Conservation (phyloP, 2,888 invertebrate species). For the Boloria euphrosyne region DNA sequence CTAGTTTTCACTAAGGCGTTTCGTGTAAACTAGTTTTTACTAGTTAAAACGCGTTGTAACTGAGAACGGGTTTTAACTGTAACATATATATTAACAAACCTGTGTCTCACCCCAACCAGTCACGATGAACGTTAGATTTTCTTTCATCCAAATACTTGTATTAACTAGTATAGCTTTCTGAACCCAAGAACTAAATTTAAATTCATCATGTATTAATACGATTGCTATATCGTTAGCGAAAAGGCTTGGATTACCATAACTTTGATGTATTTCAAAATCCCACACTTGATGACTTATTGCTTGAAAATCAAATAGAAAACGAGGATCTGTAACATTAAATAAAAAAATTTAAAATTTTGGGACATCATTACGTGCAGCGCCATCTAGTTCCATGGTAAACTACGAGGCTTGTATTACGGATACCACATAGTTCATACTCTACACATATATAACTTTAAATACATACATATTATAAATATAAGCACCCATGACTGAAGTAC, state of each 20-base stretch:
- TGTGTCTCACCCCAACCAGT: slow-evolving; percentile 53
- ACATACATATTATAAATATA: too few species aligned
- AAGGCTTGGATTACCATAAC: slow-evolving; percentile 43
- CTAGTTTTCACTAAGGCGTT: too few species aligned
- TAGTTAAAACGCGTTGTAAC: too few species aligned
- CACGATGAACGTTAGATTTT: slow-evolving; percentile 48
- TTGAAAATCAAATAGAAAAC: slow-evolving; percentile 43
- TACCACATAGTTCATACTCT: too few species aligned
- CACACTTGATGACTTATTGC: slow-evolving; percentile 45
- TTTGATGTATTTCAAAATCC: slow-evolving; percentile 46
- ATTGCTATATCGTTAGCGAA: slow-evolving; percentile 52
- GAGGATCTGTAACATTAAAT: slow-evolving; percentile 45
- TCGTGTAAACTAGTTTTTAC: too few species aligned
- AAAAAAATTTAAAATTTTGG: neutral
- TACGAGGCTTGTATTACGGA: too few species aligned
- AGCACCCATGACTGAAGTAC: too few species aligned
- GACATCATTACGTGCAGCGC: too few species aligned
- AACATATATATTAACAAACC: slow-evolving; percentile 41
- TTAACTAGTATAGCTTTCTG: slow-evolving; percentile 44
- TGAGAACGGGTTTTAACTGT: too few species aligned
- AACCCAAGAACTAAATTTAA: slow-evolving; percentile 42
- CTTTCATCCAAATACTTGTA: slow-evolving; percentile 47
- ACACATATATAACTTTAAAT: too few species aligned
- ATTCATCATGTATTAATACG: slow-evolving; percentile 46
- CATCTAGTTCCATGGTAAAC: too few species aligned